Conservation (phyloP, 2,888 invertebrate genomes). For the Zonitis immaculata region DNA sequence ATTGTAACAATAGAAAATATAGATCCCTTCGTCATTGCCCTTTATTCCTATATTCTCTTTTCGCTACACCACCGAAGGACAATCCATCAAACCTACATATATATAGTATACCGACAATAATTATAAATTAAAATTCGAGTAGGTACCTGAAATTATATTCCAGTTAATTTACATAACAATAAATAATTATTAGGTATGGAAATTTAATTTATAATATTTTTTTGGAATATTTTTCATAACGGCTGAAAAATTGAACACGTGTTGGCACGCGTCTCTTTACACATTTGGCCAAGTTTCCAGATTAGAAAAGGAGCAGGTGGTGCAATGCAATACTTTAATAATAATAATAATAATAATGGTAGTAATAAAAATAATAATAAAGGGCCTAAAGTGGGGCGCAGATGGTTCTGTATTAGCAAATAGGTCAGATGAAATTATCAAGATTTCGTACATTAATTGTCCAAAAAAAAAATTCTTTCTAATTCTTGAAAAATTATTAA, state of each 20-base stretch:
- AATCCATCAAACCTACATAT: background rate
- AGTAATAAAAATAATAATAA: conserved; percentile 9
- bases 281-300: conserved; percentile 16
- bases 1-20: background rate
- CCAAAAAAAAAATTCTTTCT: conserved; percentile 8
- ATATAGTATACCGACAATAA: background rate
- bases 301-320: conserved; percentile 19
- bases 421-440: conserved; percentile 17
- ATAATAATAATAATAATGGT: background rate
- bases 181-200: conserved; percentile 3
- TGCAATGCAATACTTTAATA: conserved; percentile 24
- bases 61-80: background rate
- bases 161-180: background rate
- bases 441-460: conserved; percentile 10
- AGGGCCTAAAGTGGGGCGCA: conserved; percentile 24
- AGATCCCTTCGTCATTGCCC: background rate
- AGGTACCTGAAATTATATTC: background rate
- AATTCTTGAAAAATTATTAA: background rate
- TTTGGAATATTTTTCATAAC: conserved; percentile 2
- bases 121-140: background rate
- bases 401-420: conserved; percentile 23
- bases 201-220: conserved; percentile 6
- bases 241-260: conserved; percentile 3
- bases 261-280: conserved; percentile 13
- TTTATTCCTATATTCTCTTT: background rate